Evolutionary conservation across 2,797 vertebrate species (phyloP).

Genomic region (Sebastes vulpes): DNA sequence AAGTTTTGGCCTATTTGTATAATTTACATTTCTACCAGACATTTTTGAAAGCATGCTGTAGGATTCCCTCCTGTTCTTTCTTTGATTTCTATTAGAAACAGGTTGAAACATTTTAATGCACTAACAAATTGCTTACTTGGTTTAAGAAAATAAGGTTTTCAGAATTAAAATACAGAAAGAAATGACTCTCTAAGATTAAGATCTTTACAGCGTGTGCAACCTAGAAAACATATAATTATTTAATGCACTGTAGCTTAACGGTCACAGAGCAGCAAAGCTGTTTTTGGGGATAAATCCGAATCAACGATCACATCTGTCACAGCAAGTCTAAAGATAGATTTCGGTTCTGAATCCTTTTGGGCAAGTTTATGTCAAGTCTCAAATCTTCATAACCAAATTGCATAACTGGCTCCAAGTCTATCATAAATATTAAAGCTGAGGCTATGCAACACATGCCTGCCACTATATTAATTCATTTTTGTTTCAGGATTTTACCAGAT

Average conservation of each 20-base stretch:
- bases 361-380: neutral
- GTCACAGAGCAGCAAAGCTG: neutral
- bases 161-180: neutral
- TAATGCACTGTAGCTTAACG: neutral
- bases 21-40: neutral
- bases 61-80: neutral
- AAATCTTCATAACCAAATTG: neutral
- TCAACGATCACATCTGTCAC: neutral
- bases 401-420: neutral
- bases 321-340: neutral
- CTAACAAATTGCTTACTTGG: neutral
- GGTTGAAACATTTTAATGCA: neutral
- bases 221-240: neutral
- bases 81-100: neutral
- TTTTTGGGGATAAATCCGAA: neutral
- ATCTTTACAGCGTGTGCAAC: neutral
- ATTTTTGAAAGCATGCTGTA: neutral
- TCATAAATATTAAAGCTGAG: neutral
- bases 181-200: neutral
- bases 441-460: neutral
- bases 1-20: neutral
- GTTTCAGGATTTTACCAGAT: neutral
- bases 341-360: neutral
- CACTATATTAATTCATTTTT: neutral
- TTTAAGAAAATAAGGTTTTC: neutral